These are phyloP conservation scores for Aegotheles bennettii DNA, from an alignment of 2,113 vertebrate species.

Conservation along the genomic window DNA sequence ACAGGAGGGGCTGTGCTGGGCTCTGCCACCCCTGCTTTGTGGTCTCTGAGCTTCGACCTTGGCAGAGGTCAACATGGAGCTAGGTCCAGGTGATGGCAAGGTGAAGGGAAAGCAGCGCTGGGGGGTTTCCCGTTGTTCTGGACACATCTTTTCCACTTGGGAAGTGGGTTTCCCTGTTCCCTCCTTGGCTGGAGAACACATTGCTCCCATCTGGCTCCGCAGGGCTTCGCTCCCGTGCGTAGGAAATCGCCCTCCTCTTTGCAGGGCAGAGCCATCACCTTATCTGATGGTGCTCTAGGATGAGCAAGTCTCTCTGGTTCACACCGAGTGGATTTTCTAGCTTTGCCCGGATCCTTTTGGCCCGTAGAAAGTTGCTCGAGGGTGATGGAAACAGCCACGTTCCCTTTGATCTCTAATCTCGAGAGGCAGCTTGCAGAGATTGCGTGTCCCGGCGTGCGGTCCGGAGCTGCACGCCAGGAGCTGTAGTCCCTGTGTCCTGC, in stretches of 20 bases:
- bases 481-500: background rate
- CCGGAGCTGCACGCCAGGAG: background rate
- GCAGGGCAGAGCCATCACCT: background rate
- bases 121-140: background rate
- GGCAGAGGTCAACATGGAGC: conserved; percentile 26
- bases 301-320: conserved; percentile 21
- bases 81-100: background rate
- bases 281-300: background rate
- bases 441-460: background rate
- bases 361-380: background rate
- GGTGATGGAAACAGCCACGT: background rate
- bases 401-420: conserved; percentile 23
- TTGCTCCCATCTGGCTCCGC: fast-evolving
- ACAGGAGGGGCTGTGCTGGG: fast-evolving
- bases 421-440: background rate
- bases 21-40: fast-evolving
- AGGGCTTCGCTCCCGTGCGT: background rate
- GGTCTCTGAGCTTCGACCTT: conserved; percentile 32
- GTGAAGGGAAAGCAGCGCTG: background rate
- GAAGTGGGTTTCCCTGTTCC: background rate
- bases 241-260: background rate
- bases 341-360: background rate
- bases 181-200: background rate
- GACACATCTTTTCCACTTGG: background rate
- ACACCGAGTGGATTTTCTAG: conserved; percentile 7